phyloP scores from a whole-genome alignment of 2,888 invertebrate genomes.

The Rutpela maculata region DNA sequence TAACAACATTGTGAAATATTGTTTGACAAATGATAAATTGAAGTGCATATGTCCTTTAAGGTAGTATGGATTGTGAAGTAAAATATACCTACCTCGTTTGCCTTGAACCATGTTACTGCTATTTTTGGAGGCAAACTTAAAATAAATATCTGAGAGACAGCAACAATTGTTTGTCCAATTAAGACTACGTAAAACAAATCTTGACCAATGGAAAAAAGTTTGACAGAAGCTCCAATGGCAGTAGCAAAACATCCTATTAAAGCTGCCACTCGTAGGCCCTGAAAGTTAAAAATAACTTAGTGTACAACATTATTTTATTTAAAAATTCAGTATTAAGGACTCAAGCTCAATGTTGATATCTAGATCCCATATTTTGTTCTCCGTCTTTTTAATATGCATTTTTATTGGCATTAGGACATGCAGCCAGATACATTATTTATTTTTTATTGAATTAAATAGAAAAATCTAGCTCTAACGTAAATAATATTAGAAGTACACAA shows the following conservation, averaged over 20 bases:
- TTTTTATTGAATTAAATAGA: too few relatives aligned
- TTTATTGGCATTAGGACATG: too few relatives aligned
- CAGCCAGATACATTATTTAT: too few relatives aligned
- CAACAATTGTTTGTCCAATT: slow-evolving; percentile 90
- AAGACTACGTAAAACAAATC: slow-evolving; percentile 91
- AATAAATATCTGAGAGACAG: slow-evolving; percentile 93
- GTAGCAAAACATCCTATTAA: slow-evolving; percentile 90
- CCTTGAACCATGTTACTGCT: slow-evolving; percentile 98
- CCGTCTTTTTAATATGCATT: too few relatives aligned
- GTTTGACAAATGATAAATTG: too few relatives aligned
- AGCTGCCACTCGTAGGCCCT: slow-evolving; percentile 89
- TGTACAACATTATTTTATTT: not conserved
- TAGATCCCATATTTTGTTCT: too few relatives aligned
- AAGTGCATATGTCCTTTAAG: too few relatives aligned
- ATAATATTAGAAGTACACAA: too few relatives aligned
- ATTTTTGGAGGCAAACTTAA: slow-evolving; percentile 92
- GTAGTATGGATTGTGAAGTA: not conserved
- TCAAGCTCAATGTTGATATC: too few relatives aligned
- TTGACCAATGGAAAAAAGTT: slow-evolving; percentile 88
- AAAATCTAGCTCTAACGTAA: too few relatives aligned
- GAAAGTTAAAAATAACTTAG: slow-evolving; percentile 59
- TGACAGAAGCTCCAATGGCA: slow-evolving; percentile 90
- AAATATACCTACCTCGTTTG: slow-evolving; percentile 87
- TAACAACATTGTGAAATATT: too few relatives aligned
- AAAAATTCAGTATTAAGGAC: not conserved